Evolutionary conservation across 2,888 invertebrate genomes (phyloP), one percentile per base, ranked within the genome.

Genomic region (Lithosia quadra): DNA sequence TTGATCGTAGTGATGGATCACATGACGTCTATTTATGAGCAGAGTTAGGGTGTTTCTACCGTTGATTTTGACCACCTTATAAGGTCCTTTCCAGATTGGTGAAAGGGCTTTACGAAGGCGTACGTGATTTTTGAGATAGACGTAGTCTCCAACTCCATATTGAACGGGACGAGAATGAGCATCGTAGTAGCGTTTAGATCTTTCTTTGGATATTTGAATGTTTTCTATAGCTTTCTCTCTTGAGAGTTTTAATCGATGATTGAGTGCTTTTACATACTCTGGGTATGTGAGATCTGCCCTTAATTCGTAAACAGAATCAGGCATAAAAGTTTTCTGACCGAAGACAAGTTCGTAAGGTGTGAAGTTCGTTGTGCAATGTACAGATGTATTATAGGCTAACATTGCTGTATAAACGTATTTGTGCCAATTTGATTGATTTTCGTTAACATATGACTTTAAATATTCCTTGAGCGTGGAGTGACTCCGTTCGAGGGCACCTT

Each of bases 391-490:
- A 28, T 57, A 28, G 9, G 9, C 34, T 33, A 34, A 34, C 34
- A 34, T 34, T 34, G 34, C 34, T 1, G 34, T 34, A 34, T 34
- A 57, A 5, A 57, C 57, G 18, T 22, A 57, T 15, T 28, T 57
- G 57, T 24, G 57, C 57, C 57, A 57, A 57, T 57, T 57, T 34
- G 8, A 34, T 10, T 34, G 34, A 10, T 34, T 34, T 34, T 34
- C 10, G 34, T 34, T 8, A 10, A 34, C 34, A 8, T 34, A 34
- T 34, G 34, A 34, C 34, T 34, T 9, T 34, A 34, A 34, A 10
- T 34, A 34, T 34, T 34, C 34, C 8, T 34, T 34, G 10, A 34
- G 34, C 8, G 84, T 84, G 0, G 81, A 76, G 58, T 84, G 83
- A 21, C 69, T 75, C 13, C 68, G 53, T 49, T 72, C 68, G 0